Conservation (phyloP, 1,140 invertebrate genomes). For the Drosophila pectinifera region DNA sequence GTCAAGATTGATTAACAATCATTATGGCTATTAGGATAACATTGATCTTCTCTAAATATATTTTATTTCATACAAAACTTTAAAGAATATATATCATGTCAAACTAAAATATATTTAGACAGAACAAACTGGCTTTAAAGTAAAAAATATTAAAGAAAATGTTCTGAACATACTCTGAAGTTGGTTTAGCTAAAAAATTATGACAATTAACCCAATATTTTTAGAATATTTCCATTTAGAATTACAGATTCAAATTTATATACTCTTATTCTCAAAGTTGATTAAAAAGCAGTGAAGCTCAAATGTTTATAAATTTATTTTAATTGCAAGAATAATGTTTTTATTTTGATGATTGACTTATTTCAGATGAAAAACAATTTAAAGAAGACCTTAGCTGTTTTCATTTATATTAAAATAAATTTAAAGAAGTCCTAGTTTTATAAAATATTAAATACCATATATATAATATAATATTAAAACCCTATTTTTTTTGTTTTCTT, state of each 20-base stretch:
- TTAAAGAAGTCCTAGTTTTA: too few species aligned
- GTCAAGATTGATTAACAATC: background rate
- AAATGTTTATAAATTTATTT: background rate
- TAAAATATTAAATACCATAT: too few species aligned
- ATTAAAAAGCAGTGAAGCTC: too few species aligned
- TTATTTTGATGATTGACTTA: too few species aligned
- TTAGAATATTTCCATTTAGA: too few species aligned
- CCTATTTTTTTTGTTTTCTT: background rate
- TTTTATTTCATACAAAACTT: background rate
- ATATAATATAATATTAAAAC: too few species aligned
- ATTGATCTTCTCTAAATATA: background rate
- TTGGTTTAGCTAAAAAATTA: background rate
- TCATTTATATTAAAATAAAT: too few species aligned
- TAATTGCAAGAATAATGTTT: background rate
- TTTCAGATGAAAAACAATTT: background rate
- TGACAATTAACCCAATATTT: background rate
- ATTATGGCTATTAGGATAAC: background rate
- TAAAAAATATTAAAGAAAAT: background rate
- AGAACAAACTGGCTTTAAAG: background rate
- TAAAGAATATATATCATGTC: background rate
- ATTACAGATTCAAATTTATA: too few species aligned
- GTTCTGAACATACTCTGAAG: background rate
- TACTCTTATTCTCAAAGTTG: too few species aligned
- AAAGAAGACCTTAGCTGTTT: background rate
- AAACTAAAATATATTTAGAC: background rate